Base-by-base conservation (phyloP, 2,888 invertebrate genomes). In the Plusia festucae region DNA sequence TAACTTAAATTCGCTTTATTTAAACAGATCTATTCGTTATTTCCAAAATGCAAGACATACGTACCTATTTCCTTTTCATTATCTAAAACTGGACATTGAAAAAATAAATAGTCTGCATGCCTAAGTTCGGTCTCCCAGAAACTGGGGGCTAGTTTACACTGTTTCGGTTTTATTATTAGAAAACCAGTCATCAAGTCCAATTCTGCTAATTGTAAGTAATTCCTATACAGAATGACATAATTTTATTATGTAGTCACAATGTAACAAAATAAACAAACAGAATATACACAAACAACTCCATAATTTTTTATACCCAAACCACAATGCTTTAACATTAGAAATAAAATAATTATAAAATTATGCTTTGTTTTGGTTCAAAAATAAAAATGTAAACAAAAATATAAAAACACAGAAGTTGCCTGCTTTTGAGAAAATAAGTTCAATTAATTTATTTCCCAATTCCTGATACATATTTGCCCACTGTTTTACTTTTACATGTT, bases 291-390 rank as follows among this genome's bases (percentile, higher is more conserved):
- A 18, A 30, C 32, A 27, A 55, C 46, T 16, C 9, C 55, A 59
- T 59, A 55, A 67, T 2, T 49, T 56, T 60, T 60, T 0, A 73
- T n/a, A 60, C 53, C 51, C 32, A 57, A 63, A 57, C 34, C 34
- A 63, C 22, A 51, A 65, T 40, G 40, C 52, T 73, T 27, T 54
- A 27, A 61, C 46, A 67, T 40, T 18, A 51, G 59, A n/a, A 40
- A 67, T 72, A 60, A 65, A 66, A 34, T 63, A 46, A 68, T 57
- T 67, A 76, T 69, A 72, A 73, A 71, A 60, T 69, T 60, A 74
- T 62, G 51, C 53, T 57, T 60, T 20, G 22, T 59, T 46, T 55
- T 54, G 54, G 57, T 73, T 49, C 18, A 4, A 20, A 8, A 49
- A 49, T 11, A 49, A 8, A 46, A 46, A 73, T 71, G 20, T 73